A percentile compares a stretch with the other conserved stretches of the same genome.
These are phyloP conservation scores for Peromyscus melanophrys DNA, from an alignment of 2,797 vertebrate species.

Conservation along the genomic window DNA sequence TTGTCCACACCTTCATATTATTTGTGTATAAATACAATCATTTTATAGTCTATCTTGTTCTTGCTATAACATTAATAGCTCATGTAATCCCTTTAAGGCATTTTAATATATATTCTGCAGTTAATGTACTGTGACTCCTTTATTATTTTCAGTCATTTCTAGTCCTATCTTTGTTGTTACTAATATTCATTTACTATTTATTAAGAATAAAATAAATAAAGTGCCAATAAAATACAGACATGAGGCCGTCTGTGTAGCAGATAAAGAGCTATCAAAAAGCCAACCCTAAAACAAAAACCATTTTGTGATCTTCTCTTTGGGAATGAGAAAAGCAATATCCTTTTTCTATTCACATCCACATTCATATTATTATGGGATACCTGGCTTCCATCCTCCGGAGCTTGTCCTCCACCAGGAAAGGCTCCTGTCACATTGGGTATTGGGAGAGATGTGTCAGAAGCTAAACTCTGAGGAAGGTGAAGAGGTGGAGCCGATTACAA, in stretches of 20 bases:
- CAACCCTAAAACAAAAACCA: neutral
- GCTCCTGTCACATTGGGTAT: neutral
- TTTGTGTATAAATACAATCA: neutral
- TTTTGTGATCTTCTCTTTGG: neutral
- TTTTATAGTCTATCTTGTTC: neutral
- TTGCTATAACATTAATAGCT: neutral
- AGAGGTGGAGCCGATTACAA: neutral
- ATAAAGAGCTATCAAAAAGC: neutral
- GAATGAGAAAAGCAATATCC: neutral
- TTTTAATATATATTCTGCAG: constrained; percentile 31
- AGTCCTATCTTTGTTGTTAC: neutral
- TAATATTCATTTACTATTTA: constrained; percentile 37
- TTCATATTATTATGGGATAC: neutral
- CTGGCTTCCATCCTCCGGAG: fast-evolving
- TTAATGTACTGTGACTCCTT: neutral
- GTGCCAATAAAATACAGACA: neutral
- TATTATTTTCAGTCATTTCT: constrained; percentile 29
- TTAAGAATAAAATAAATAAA: constrained; percentile 7
- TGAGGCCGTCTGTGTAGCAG: neutral
- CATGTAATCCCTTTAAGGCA: neutral
- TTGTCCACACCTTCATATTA: neutral
- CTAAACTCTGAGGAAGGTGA: neutral
- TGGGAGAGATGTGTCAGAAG: neutral
- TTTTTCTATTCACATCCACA: neutral
- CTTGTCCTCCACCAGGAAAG: neutral